Percentiles rank a stretch among this genome's conserved stretches.
Evolutionary conservation across 2,888 invertebrate species (phyloP).

Genomic region (Thereva nobilitata): DNA sequence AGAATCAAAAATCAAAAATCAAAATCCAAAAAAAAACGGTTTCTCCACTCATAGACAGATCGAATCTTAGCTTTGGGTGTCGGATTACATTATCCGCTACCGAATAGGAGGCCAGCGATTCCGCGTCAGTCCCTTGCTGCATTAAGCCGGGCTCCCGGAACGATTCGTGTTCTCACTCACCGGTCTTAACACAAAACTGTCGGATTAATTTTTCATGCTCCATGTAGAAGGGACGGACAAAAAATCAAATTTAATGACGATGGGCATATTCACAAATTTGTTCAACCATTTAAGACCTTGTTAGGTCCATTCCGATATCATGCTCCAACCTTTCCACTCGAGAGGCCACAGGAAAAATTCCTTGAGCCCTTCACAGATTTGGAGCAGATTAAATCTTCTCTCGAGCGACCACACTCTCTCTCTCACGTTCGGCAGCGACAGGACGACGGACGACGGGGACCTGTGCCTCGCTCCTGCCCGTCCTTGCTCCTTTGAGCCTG

Average conservation of each 20-base stretch:
- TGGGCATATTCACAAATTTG: conserved; percentile 40
- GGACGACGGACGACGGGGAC: neutral
- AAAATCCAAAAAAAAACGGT: too few relatives aligned
- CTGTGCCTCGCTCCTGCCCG: neutral
- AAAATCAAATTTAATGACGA: conserved; percentile 36
- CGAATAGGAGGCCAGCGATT: conserved; percentile 6
- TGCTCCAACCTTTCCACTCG: conserved; percentile 27
- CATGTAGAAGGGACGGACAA: conserved; percentile 4
- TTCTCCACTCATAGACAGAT: too few relatives aligned
- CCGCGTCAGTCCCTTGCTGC: neutral
- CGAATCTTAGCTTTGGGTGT: conserved; percentile 4
- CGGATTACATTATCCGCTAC: conserved; percentile 32
- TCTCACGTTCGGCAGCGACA: neutral
- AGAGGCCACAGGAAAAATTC: conserved; percentile 26
- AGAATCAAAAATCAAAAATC: too few relatives aligned
- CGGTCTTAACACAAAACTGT: conserved; percentile 37
- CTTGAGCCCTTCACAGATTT: conserved; percentile 10
- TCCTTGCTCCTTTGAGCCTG: conserved; percentile 6
- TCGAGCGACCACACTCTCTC: neutral
- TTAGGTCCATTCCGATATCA: conserved; percentile 39
- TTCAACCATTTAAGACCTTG: conserved; percentile 41
- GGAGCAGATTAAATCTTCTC: conserved; percentile 27
- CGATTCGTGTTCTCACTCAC: conserved; percentile 38
- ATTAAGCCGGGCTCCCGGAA: conserved; percentile 13
- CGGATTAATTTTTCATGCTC: conserved; percentile 38